Evolutionary conservation across 2,113 vertebrate species (phyloP), one percentile per base, ranked within the genome.

Genomic region (Tamias sibiricus): DNA sequence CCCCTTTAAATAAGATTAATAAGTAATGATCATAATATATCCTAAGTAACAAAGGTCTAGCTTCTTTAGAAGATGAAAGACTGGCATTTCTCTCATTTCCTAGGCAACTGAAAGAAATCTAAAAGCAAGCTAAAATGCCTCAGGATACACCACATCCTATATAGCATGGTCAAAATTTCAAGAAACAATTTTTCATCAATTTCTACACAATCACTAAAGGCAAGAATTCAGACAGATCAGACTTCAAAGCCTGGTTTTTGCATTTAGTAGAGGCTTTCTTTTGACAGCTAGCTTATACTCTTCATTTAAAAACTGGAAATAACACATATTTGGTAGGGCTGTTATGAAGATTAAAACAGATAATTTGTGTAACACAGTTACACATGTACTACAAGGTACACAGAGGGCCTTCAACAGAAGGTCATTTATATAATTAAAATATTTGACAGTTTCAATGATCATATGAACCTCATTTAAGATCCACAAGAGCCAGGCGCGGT

Each of bases 21-120:
- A 40, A 52, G 20, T 35, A 52, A 64, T 89, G 12, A 90, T 64
- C 22, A 49, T 37, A 82, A 28, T 40, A 87, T 40, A 83, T 28
- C 40, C 30, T 84, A 90, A 90, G 44, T 37, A 62, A 96, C 19
- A 20, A 85, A 72, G 10, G 62, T 12, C 20, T 76, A 86, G 26
- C 30, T 96, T 96, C 82, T 77, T 88, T 74, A 83, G n/a, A 91
- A 92, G 52, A 94, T 49, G 22, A 90, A 96, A 95, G 81, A 59
- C 37, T 68, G 87, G 49, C 74, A 44, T 90, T 79, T 79, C 59
- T 42, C 69, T 74, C n/a, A 32, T 87, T 91, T 94, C 68, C 59
- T 82, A 30, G 40, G 52, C n/a, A 83, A 87, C 4, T 6, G 13
- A 84, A 59, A 95, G 66, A 91, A 88, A 90, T 93, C 59, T 75